A percentile compares a stretch with the other conserved stretches of the same genome.
phyloP scores from a whole-genome alignment of 2,797 vertebrate species.

The Chaenodraco wilsoni region DNA sequence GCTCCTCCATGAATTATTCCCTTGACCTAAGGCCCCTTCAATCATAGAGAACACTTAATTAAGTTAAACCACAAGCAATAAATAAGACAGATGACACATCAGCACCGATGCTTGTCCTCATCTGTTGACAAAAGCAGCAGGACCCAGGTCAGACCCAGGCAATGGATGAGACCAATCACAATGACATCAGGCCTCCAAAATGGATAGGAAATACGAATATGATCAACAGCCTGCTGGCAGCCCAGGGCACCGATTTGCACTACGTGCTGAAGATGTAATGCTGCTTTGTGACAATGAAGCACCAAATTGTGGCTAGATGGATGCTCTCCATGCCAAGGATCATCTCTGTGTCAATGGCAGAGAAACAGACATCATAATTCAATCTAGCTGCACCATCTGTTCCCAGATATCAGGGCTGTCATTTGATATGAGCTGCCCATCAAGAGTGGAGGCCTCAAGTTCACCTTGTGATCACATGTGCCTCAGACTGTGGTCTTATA shows the following conservation, averaged over 20 bases:
- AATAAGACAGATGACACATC: conserved; percentile 74
- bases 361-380: conserved; percentile 76
- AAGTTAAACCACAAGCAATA: conserved; percentile 81
- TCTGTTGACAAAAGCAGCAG: conserved; percentile 68
- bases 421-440: conserved; percentile 75
- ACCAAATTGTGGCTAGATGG: conserved; percentile 56
- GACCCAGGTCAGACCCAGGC: conserved; percentile 55
- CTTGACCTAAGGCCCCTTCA: conserved; percentile 71
- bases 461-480: conserved; percentile 80
- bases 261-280: conserved; percentile 64
- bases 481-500: conserved; percentile 67
- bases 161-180: conserved; percentile 69
- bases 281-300: conserved; percentile 61
- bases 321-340: conserved; percentile 66
- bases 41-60: conserved; percentile 79
- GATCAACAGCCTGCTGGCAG: conserved; percentile 64
- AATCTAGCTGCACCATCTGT: conserved; percentile 76
- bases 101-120: conserved; percentile 64
- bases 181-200: conserved; percentile 66
- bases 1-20: conserved; percentile 71
- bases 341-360: conserved; percentile 59
- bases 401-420: conserved; percentile 73
- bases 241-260: conserved; percentile 50
- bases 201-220: conserved; percentile 72
- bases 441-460: conserved; percentile 73